Conservation (phyloP, 2,797 vertebrate species). For the Brotula barbata region DNA sequence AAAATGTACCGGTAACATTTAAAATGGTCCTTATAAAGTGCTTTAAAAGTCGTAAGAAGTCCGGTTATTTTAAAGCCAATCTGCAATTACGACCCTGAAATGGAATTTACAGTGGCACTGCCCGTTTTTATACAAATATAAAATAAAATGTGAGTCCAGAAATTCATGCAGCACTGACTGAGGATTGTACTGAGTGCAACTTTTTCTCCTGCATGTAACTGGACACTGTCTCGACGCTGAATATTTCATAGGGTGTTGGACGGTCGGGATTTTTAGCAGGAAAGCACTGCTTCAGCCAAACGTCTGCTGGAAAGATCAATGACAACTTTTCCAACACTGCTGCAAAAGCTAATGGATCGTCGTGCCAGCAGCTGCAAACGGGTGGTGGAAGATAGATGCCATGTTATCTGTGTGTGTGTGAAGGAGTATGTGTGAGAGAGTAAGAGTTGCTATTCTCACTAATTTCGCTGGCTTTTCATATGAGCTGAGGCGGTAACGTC, state of each 20-base stretch:
- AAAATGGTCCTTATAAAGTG: too few species aligned
- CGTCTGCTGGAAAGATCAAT: slow-evolving; percentile 59
- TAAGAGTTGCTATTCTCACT: slow-evolving; percentile 13
- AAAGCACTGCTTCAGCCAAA: slow-evolving; percentile 53
- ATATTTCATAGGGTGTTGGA: slow-evolving; percentile 61
- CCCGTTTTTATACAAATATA: slow-evolving; percentile 21
- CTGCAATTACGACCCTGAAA: not conserved
- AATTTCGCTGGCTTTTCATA: slow-evolving; percentile 29
- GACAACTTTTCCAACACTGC: slow-evolving; percentile 46
- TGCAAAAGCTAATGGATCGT: slow-evolving; percentile 30
- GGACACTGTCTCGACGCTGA: slow-evolving; percentile 28
- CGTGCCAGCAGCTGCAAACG: slow-evolving; percentile 38
- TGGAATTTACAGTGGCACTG: slow-evolving; percentile 13
- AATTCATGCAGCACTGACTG: slow-evolving; percentile 15
- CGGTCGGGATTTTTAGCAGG: slow-evolving; percentile 43
- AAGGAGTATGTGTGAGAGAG: slow-evolving; percentile 4
- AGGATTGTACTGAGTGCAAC: slow-evolving; percentile 3
- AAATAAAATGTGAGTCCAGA: slow-evolving; percentile 17
- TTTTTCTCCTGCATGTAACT: slow-evolving; percentile 41
- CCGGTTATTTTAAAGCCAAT: not conserved
- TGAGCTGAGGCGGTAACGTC: slow-evolving; percentile 37
- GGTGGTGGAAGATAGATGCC: slow-evolving; percentile 30
- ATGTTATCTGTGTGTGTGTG: slow-evolving; percentile 27
- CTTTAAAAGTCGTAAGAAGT: too few species aligned
- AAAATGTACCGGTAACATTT: too few species aligned